Percentiles rank a stretch among this genome's conserved stretches.
These are phyloP conservation scores for Perizoma flavofasciatum DNA, from an alignment of 2,888 invertebrate genomes.

Conservation along the genomic window DNA sequence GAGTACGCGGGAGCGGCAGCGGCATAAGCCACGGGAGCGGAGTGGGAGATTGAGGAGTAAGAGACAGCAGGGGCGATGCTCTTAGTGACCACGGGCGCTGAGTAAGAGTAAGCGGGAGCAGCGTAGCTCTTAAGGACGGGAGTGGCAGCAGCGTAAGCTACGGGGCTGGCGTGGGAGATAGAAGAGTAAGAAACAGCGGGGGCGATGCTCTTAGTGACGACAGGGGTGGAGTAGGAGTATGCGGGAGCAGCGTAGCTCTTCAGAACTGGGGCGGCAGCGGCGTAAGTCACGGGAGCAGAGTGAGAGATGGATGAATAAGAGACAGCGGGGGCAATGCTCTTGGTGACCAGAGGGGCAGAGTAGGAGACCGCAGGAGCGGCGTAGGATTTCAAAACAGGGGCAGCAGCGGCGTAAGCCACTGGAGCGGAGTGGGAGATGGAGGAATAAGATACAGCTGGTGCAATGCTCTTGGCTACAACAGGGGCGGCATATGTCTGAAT, in stretches of 20 bases:
- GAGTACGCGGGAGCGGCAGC: constrained; percentile 51
- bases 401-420: constrained; percentile 51
- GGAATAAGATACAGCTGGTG: constrained; percentile 62
- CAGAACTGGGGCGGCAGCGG: constrained; percentile 39
- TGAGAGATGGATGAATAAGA: constrained; percentile 51
- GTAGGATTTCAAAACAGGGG: constrained; percentile 56
- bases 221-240: constrained; percentile 45
- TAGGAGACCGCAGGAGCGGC: constrained; percentile 48
- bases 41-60: constrained; percentile 63
- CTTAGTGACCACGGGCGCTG: constrained; percentile 61
- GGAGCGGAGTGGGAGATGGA: constrained; percentile 60
- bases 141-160: constrained; percentile 53
- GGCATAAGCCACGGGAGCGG: constrained; percentile 52
- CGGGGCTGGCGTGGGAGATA: constrained; percentile 58
- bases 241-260: constrained; percentile 57
- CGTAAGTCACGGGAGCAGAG: constrained; percentile 66
- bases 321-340: constrained; percentile 59
- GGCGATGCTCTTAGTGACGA: constrained; percentile 57
- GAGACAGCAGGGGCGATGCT: constrained; percentile 60
- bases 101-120: constrained; percentile 56
- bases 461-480: constrained; percentile 54
- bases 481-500: constrained; percentile 36
- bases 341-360: constrained; percentile 49
- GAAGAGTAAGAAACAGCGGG: constrained; percentile 62
- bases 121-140: constrained; percentile 57